Percentiles rank a stretch among this genome's conserved stretches.
Conservation (phyloP, 2,888 invertebrate species). For the Spialia ferax region DNA sequence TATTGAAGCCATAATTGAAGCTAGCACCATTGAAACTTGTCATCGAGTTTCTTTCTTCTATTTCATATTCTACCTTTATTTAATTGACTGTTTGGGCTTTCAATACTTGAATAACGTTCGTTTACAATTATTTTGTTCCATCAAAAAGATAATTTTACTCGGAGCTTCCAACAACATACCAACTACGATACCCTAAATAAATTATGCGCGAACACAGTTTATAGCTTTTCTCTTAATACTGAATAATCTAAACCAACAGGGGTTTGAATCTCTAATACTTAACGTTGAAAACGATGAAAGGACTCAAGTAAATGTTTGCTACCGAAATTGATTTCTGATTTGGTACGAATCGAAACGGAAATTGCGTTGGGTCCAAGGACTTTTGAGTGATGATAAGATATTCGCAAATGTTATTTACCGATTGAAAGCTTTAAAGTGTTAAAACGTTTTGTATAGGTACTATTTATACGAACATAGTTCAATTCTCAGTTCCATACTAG, state of each 20-base stretch:
- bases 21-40: not conserved
- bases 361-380: constrained; percentile 12
- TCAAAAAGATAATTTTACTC: too few relatives aligned
- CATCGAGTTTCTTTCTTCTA: not conserved
- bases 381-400: not conserved
- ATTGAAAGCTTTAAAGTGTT: not conserved
- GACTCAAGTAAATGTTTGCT: constrained; percentile 24
- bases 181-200: not conserved
- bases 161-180: not conserved
- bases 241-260: constrained; percentile 15
- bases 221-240: not conserved
- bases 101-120: too few relatives aligned
- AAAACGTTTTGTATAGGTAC: not conserved
- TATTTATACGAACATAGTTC: too few relatives aligned
- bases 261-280: constrained; percentile 18
- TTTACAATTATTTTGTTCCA: too few relatives aligned
- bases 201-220: not conserved
- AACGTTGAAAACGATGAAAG: constrained; percentile 3
- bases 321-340: constrained; percentile 30
- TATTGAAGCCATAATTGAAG: not conserved
- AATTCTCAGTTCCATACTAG: too few relatives aligned
- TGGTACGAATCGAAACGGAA: constrained; percentile 12
- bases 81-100: too few relatives aligned
- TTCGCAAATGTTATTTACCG: not conserved
- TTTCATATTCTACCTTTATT: not conserved